Evolutionary conservation across 2,888 invertebrate genomes (phyloP), one percentile per base, ranked within the genome.

Genomic region (Asteroscopus sphinx): DNA sequence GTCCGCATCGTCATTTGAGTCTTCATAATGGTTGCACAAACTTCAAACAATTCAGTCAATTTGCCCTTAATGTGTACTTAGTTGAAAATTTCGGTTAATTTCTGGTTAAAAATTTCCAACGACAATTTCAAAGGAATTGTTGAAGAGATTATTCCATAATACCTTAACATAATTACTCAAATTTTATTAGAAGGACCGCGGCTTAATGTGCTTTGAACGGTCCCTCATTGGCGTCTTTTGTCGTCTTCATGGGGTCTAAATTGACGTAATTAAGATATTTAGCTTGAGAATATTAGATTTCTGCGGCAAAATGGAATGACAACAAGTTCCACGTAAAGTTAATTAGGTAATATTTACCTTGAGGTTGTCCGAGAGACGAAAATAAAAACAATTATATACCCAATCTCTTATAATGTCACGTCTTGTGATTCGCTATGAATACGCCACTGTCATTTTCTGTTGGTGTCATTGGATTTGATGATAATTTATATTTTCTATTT

Each of bases 181-280:
- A 77, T 77, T 74, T 71, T 74, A 77, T 69, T 69, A 73, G 58
- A 58, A 58, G 42, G 64, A 26, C 61, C 64, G 15, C 8, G 12
- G 42, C 62, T 61, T 73, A 74, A 77, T 77, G 59, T 56, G 1
- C 73, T 60, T 66, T 73, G 62, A 76, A 73, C 70, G 65, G 69
- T 32, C 57, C 46, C 57, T 66, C 77, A 70, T 67, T 62, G 74
- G 55, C 59, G 47, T 70, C 75, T 70, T 76, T 73, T 73, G 73
- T 73, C 57, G 44, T 67, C 60, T 51, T 67, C 59, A 60, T 70
- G 53, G 68, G 62, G 66, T 65, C 73, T 36, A 66, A 73, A 73
- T 76, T 76, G 77, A 76, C 39, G 63, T 70, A 76, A 73, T 73
- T 73, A 76, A 68, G 69, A 76, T 66, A 73, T 69, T 73, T 66